phyloP scores from a whole-genome alignment of 2,797 vertebrate species.

The Gallinago nigripennis region DNA sequence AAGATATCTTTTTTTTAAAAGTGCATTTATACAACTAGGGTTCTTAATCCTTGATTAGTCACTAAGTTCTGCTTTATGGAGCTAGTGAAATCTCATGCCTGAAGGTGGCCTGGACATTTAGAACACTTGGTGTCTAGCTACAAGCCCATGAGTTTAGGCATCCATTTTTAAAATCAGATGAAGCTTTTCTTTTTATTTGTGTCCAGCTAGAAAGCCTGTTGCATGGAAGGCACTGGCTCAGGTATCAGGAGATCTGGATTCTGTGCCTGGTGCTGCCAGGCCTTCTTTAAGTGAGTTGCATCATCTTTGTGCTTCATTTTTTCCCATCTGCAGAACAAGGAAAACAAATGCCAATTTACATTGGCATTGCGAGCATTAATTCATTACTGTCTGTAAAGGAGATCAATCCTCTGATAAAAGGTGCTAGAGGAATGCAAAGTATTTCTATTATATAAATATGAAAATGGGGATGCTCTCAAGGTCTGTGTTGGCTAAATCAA shows the following conservation, averaged over 20 bases:
- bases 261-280: background rate
- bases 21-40: background rate
- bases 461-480: background rate
- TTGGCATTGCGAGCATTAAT: background rate
- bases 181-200: background rate
- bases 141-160: background rate
- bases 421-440: conserved; percentile 14
- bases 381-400: conserved; percentile 5
- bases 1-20: background rate
- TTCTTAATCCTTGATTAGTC: background rate
- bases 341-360: conserved; percentile 44
- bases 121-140: background rate
- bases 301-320: conserved; percentile 41
- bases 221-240: background rate
- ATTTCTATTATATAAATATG: background rate
- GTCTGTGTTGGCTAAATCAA: background rate
- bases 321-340: conserved; percentile 30
- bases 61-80: background rate
- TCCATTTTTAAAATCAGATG: background rate
- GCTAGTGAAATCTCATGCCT: background rate
- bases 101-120: background rate
- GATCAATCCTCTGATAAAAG: conserved; percentile 42
- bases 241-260: background rate
- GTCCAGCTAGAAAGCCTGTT: background rate
- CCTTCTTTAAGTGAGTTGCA: conserved; percentile 14